Base-by-base conservation (phyloP, 35 echinoderm and acorn worm species). In the Heliocidaris erythrogramma region DNA sequence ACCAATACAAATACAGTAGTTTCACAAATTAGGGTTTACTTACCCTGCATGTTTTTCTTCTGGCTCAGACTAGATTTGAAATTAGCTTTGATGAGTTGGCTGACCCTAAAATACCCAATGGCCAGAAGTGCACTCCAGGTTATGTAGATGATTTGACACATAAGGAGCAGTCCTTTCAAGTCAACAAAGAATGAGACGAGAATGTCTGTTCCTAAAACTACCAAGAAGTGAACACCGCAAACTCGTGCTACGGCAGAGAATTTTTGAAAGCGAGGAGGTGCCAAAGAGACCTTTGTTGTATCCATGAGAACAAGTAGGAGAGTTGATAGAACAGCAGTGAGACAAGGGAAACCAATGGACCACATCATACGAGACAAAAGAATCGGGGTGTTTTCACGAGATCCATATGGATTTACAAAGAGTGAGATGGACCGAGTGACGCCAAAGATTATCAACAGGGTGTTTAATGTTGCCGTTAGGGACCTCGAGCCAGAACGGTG, bases 201-300 rank as follows among this genome's bases (percentile, higher is more conserved):
- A 56, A 98, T 78, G 88, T 98, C 97, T 47, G 94, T 90, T 88
- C 95, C 95, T 18, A 98, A 85, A 24, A 98, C 97, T 47, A 97
- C 30, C 29, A 96, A 49, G 85, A 98, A 98, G 88, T 98, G 97
- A 18, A 49, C 47, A 47, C 61, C 69, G 53, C 96, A 96, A 18
- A 97, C 35, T 27, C 88, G 35, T 7, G 95, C 85, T 2, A 98
- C 94, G 4, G 96, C 91, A 9, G 95, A 96, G 49, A 96, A 98
- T 60, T 97, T 97, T 92, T 97, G 97, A 88, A 97, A 98, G 49
- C 92, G 95, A 48, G 97, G 97, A 21, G 97, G 97, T 16, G 95
- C 97, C 18, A 98, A 94, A 92, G 97, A 98, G 9, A 98, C 60
- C 90, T 97, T 98, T n/a, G 97, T 98, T 1, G 97, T 98, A 88